Conservation (phyloP, 2,888 invertebrate genomes). For the Oxyteleia sp. region DNA sequence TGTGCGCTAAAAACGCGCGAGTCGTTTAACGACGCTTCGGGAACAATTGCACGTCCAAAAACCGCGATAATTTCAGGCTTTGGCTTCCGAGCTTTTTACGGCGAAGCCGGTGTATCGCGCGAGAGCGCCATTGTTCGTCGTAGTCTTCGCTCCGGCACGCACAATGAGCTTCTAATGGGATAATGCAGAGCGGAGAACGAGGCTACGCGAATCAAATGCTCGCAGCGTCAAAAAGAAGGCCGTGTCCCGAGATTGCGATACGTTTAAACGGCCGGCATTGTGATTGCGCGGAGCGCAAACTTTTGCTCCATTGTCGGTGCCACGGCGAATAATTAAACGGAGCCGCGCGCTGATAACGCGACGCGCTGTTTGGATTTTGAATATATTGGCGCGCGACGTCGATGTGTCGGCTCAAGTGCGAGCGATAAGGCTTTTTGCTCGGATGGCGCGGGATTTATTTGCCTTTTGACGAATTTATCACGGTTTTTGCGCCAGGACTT, state of each 20-base stretch:
- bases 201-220: conserved; percentile 62
- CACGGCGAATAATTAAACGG: conserved; percentile 51
- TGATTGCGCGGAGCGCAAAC: conserved; percentile 54
- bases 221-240: conserved; percentile 45
- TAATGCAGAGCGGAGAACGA: conserved; percentile 64
- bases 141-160: conserved; percentile 67
- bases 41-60: conserved; percentile 57
- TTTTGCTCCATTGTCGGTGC: conserved; percentile 63
- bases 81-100: conserved; percentile 50
- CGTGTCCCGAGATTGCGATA: conserved; percentile 59
- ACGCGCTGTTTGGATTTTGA: conserved; percentile 46
- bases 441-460: conserved; percentile 18
- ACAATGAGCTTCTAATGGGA: conserved; percentile 72
- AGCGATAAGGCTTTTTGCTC: conserved; percentile 42
- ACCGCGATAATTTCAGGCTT: conserved; percentile 62
- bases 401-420: conserved; percentile 16
- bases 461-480: conserved; percentile 23
- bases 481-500: too few relatives aligned
- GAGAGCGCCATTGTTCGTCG: conserved; percentile 62
- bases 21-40: conserved; percentile 39
- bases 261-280: conserved; percentile 64
- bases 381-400: conserved; percentile 30
- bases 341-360: conserved; percentile 41
- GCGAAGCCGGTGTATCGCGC: conserved; percentile 54
- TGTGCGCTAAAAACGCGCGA: too few relatives aligned